Conservation (phyloP, 2,797 vertebrate genomes). For the Epinephelus coioides region DNA sequence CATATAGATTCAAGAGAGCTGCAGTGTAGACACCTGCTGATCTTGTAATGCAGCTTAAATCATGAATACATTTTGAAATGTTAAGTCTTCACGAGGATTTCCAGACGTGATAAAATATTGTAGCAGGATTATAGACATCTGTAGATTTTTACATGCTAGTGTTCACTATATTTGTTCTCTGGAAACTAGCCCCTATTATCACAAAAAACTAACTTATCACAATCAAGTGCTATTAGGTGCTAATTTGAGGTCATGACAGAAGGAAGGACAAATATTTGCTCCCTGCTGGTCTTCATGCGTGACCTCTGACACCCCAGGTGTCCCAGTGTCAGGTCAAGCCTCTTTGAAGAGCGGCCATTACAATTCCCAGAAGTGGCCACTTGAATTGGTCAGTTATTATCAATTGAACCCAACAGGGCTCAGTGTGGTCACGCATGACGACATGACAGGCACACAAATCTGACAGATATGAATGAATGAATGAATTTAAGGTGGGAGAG, state of each 20-base stretch:
- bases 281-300: constrained; percentile 67
- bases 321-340: constrained; percentile 68
- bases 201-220: constrained; percentile 7
- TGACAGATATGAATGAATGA: constrained; percentile 31
- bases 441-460: constrained; percentile 16
- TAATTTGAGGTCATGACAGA: constrained; percentile 49
- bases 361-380: constrained; percentile 82
- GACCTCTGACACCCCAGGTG: constrained; percentile 74
- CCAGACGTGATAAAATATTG: neutral
- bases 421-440: constrained; percentile 38
- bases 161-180: neutral
- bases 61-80: neutral
- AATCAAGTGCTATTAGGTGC: constrained; percentile 19
- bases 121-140: neutral
- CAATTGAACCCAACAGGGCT: constrained; percentile 47
- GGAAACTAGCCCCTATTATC: neutral
- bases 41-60: neutral
- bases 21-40: neutral
- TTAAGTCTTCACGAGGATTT: neutral
- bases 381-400: constrained; percentile 78
- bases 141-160: neutral
- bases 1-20: neutral
- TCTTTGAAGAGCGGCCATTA: constrained; percentile 76
- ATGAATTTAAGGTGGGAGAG: constrained; percentile 13
- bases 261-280: constrained; percentile 63